Conservation (phyloP, 2,797 vertebrate species). For the Mionectes olivaceus region DNA sequence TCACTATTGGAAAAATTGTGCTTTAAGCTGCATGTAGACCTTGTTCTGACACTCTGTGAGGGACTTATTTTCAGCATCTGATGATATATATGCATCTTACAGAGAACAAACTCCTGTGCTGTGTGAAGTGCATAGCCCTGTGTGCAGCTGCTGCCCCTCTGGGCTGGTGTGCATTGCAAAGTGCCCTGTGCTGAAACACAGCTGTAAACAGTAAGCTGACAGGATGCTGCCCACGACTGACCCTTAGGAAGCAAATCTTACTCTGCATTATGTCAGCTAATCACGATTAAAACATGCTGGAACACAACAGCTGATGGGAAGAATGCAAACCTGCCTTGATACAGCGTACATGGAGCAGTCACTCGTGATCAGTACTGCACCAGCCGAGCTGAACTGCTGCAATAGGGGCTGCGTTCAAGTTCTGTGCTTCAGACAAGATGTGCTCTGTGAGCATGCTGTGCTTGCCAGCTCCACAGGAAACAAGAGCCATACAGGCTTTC, state of each 20-base stretch:
- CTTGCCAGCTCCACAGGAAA: not conserved
- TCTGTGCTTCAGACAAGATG: not conserved
- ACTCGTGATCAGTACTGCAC: not conserved
- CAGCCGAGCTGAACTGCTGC: not conserved
- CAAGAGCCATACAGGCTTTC: not conserved
- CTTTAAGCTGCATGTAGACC: not conserved
- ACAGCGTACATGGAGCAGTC: not conserved
- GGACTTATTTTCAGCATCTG: not conserved
- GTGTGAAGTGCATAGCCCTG: not conserved
- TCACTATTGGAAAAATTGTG: not conserved
- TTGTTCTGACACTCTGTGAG: not conserved
- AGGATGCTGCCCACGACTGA: not conserved
- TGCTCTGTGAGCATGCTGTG: not conserved
- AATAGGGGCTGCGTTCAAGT: not conserved
- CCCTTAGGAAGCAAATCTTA: not conserved
- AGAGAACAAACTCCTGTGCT: not conserved
- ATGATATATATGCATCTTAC: not conserved
- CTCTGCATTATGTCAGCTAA: conserved; percentile 16
- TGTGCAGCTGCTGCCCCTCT: fast-evolving
- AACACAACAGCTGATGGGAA: not conserved
- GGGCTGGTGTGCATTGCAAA: not conserved
- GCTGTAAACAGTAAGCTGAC: not conserved
- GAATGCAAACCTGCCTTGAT: not conserved
- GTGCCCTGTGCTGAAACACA: not conserved
- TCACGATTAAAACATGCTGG: not conserved